phyloP scores from a whole-genome alignment of 2,797 vertebrate genomes.

The Tinamus major region DNA sequence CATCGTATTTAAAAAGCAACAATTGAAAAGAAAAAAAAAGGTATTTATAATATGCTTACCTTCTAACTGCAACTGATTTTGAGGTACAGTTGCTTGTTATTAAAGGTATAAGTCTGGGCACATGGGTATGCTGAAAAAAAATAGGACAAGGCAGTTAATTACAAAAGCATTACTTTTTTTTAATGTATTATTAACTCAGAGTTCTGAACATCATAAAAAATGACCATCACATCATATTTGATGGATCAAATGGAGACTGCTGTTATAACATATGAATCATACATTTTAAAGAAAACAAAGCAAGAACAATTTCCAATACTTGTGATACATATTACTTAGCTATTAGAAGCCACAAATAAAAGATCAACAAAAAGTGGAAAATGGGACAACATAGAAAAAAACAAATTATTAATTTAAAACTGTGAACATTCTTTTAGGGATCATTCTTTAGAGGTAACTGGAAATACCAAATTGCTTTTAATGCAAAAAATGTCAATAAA shows the following conservation, averaged over 20 bases:
- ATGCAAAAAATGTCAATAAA: neutral
- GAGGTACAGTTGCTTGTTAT: slow-evolving; percentile 98
- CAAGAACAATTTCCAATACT: neutral
- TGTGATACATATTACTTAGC: neutral
- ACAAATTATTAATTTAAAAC: neutral
- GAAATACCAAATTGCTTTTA: neutral
- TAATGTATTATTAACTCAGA: neutral
- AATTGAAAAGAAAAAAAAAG: neutral
- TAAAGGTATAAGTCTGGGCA: slow-evolving; percentile 95
- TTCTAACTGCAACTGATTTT: slow-evolving; percentile 95
- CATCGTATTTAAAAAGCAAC: neutral
- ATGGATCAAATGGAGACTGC: neutral
- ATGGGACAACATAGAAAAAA: neutral
- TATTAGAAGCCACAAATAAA: neutral
- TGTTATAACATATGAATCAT: rapidly evolving
- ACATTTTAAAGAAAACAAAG: neutral
- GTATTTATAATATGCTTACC: slow-evolving; percentile 80
- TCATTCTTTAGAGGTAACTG: neutral
- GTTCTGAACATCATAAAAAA: neutral
- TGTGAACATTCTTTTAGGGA: neutral
- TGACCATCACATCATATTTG: neutral
- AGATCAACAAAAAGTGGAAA: neutral
- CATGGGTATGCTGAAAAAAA: slow-evolving; percentile 91
- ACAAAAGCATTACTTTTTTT: neutral
- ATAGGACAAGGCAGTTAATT: neutral